Evolutionary conservation across 2,113 vertebrate genomes (phyloP), one percentile per base, ranked within the genome.

Genomic region (Sula dactylatra): DNA sequence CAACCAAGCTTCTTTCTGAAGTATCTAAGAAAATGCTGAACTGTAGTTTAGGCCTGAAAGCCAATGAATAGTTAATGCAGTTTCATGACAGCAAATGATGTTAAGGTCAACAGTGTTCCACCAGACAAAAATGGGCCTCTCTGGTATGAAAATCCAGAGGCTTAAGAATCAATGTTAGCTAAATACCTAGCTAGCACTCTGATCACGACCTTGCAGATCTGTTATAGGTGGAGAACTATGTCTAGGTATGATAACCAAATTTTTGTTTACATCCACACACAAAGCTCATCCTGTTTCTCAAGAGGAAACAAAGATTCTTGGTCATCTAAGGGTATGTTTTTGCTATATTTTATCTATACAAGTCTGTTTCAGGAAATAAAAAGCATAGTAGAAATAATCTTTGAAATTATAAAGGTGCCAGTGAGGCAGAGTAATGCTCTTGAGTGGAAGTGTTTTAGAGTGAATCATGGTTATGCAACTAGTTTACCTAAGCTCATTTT

Each of bases 401-500:
- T 91, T 87, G 78, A 40, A 84, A 79, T 36, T 29, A 32, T 49
- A 54, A 72, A 62, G 26, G 36, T 66, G 36, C 16, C 82, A 80
- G 49, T 0, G 1, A 85, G 62, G 58, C 62, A 93, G 80, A 86
- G 58, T 69, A 87, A 66, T 65, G 54, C 59, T 90, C 87, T 86
- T 56, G 59, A 90, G 70, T 82, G 73, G 76, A 93, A 91, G 76
- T 77, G 74, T 67, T 96, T 90, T 54, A 81, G 67, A 93, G 65
- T 87, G 91, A 97, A 78, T 86, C 66, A 76, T 29, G 55, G 38
- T 9, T 82, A 82, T 74, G 77, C 67, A 88, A 78, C 93, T 94
- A 82, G 88, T 96, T 97, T 97, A 95, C 89, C 85, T 88, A 82
- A 94, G 92, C 89, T 94, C 64, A 55, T 96, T 92, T 95, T 73